Evolutionary conservation across 2,888 invertebrate genomes (phyloP), one percentile per base, ranked within the genome.

Genomic region (Cerastoderma edule): DNA sequence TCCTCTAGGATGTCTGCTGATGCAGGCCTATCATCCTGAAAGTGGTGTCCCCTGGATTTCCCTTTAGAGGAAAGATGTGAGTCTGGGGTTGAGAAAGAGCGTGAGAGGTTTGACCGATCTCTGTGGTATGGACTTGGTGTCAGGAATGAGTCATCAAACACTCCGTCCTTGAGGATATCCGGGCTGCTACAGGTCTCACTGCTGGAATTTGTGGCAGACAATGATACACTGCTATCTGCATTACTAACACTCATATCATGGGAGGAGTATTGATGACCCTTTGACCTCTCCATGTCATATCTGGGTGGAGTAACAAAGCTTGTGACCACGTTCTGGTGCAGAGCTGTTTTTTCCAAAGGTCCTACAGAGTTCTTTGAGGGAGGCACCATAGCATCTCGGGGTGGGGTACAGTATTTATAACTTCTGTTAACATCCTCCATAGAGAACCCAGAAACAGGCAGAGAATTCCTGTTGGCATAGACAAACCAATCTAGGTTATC

Each of bases 401-500:
- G 81, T 71, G 84, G 83, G 5, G 84, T 82, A 65, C 82, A 83
- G 65, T 83, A 83, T 64, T 83, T 84, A 24, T 75, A 76, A 10
- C 75, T 73, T 44, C 65, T 66, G 27, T 64, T 67, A 19, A 74
- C 46, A 30, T 80, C 80, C 22, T 80, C 83, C 16, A 32, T 57
- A 22, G 78, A 75, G 50, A 83, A 69, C 44, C 80, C 83, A 32
- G 83, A 76, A 2, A 86, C 78, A n/a, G 85, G 85, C 27, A 85
- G 66, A 10, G 85, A 84, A 68, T 88, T 89, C 72, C 88, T 83
- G 65, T 88, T 89, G 3, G 88, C 81, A 77, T 89, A 89, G 19
- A 89, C 89, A 46, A 88, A 68, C 88, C 89, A 89, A 76, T 90
- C 88, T 44, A 87, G 73, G 69, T 84, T 88, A 50, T 88, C 88